Conservation (phyloP, 92 coral and sea anemone genomes). For the Heteractis magnifica region DNA sequence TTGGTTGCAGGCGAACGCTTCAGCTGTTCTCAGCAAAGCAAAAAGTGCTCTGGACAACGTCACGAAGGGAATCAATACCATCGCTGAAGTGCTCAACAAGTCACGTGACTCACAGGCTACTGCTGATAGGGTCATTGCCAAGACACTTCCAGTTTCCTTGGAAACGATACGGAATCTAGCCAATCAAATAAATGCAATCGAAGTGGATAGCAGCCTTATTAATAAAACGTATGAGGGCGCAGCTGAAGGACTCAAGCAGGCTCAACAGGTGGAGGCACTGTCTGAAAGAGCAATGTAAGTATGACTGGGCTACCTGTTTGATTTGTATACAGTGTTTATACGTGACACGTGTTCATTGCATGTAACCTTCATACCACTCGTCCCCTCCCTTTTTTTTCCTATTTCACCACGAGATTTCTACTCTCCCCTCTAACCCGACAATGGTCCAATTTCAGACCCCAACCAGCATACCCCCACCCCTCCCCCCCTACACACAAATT, state of each 20-base stretch:
- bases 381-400: too few relatives aligned
- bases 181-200: slow-evolving; percentile 62
- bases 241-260: slow-evolving; percentile 74
- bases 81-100: slow-evolving; percentile 63
- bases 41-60: slow-evolving; percentile 67
- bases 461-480: too few relatives aligned
- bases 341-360: background rate
- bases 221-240: slow-evolving; percentile 80
- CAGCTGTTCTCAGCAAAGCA: slow-evolving; percentile 65
- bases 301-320: slow-evolving; percentile 5
- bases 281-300: slow-evolving; percentile 89
- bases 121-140: slow-evolving; percentile 66
- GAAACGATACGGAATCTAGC: slow-evolving; percentile 73
- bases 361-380: too few relatives aligned
- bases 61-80: slow-evolving; percentile 62
- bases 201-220: slow-evolving; percentile 66
- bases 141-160: slow-evolving; percentile 73
- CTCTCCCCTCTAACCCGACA: too few relatives aligned
- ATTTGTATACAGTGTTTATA: background rate
- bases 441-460: too few relatives aligned
- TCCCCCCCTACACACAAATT: too few relatives aligned
- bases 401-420: too few relatives aligned
- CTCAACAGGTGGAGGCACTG: slow-evolving; percentile 68
- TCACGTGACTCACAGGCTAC: slow-evolving; percentile 74
- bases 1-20: slow-evolving; percentile 68